Evolutionary conservation across 2,888 invertebrate genomes (phyloP).

Genomic region (Synanthedon formicaeformis): DNA sequence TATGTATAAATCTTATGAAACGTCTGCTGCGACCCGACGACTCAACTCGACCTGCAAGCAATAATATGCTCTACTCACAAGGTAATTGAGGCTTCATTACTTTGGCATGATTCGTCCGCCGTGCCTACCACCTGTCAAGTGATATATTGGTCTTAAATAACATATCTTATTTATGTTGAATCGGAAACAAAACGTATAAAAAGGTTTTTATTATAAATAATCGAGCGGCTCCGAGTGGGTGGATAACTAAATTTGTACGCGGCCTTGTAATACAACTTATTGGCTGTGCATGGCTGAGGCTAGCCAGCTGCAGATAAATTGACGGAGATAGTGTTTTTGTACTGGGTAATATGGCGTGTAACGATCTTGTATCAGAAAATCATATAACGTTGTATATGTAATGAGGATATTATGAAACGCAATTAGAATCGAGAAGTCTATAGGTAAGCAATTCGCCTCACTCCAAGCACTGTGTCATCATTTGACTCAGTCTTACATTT

Average conservation of each 20-base stretch:
- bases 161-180: constrained; percentile 72
- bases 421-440: no score
- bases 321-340: constrained; percentile 47
- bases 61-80: constrained; percentile 22
- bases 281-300: constrained; percentile 25
- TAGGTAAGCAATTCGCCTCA: no score
- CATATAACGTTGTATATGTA: no score
- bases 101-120: constrained; percentile 14
- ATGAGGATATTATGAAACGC: no score
- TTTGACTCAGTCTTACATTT: no score
- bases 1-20: constrained; percentile 64
- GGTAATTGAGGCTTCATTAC: constrained; percentile 26
- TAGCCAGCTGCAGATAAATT: constrained; percentile 43
- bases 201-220: constrained; percentile 63
- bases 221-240: constrained; percentile 47
- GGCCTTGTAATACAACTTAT: constrained; percentile 52
- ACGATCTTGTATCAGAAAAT: background rate
- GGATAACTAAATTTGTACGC: constrained; percentile 66
- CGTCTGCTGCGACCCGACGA: constrained; percentile 43
- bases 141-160: constrained; percentile 70
- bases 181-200: constrained; percentile 68
- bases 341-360: constrained; percentile 31
- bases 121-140: constrained; percentile 69
- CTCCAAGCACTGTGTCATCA: no score
- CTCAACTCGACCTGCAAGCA: constrained; percentile 14